A percentile compares a stretch with the other conserved stretches of the same genome.
Evolutionary conservation across 2,888 invertebrate genomes (phyloP).

Genomic region (Anodontia alba): DNA sequence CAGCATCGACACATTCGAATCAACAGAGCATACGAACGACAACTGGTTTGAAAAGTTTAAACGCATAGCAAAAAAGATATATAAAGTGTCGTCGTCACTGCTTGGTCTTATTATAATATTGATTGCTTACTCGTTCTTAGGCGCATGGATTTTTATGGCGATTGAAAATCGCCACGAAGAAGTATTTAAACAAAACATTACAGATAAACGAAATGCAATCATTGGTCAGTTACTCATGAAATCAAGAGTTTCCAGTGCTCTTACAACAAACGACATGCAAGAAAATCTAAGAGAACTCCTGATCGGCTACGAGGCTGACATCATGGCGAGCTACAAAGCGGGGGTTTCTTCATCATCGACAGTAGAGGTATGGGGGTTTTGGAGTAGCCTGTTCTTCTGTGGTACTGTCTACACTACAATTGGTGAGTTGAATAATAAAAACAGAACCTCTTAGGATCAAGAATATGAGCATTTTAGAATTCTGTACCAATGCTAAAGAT

Average conservation of each 20-base stretch:
- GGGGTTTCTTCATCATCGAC: conserved; percentile 87
- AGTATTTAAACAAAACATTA: conserved; percentile 94
- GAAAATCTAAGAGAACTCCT: conserved; percentile 87
- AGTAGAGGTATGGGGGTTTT: conserved; percentile 84
- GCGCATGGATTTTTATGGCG: conserved; percentile 92
- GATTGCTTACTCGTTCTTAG: conserved; percentile 91
- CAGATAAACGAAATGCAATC: conserved; percentile 90
- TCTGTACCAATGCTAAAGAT: too few species aligned
- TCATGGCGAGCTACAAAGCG: conserved; percentile 88
- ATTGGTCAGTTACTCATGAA: conserved; percentile 92
- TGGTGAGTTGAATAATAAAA: conserved; percentile 84
- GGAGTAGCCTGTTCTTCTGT: conserved; percentile 85
- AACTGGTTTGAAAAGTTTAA: conserved; percentile 43
- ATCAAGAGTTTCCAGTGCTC: conserved; percentile 20
- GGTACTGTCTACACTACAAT: conserved; percentile 86
- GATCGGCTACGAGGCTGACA: conserved; percentile 93
- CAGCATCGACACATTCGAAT: not conserved
- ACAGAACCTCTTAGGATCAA: too few species aligned
- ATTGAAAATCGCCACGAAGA: conserved; percentile 94
- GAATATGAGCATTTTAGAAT: too few species aligned
- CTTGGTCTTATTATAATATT: conserved; percentile 92
- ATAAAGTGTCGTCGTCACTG: conserved; percentile 59
- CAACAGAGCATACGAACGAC: conserved; percentile 35
- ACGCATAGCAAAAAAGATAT: conserved; percentile 34
- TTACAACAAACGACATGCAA: conserved; percentile 2